These are phyloP conservation scores for Caenorhabditis remanei DNA, from an alignment of 1,140 invertebrate genomes.

Conservation along the genomic window DNA sequence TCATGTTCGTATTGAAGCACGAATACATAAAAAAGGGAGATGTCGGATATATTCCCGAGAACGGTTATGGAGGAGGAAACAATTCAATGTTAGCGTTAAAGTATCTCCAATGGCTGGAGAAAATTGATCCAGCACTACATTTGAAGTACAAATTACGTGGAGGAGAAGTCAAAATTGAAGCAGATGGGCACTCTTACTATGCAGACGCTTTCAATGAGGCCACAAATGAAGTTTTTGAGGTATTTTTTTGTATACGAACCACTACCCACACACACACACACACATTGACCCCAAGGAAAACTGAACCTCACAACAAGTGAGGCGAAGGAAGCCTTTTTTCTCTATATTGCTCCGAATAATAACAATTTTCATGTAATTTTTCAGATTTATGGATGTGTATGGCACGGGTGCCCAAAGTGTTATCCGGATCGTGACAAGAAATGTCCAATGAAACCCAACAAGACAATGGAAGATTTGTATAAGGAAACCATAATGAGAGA, in stretches of 20 bases:
- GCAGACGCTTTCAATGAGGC: not conserved
- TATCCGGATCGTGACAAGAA: not conserved
- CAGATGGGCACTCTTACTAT: not conserved
- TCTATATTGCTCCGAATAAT: not conserved
- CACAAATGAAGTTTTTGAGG: not conserved
- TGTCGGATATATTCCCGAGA: not conserved
- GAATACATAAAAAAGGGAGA: not conserved
- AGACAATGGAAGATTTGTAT: not conserved
- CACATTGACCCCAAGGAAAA: too few species aligned
- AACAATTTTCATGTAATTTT: not conserved
- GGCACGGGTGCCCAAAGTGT: constrained; percentile 1
- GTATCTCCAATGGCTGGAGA: not conserved
- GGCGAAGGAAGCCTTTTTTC: too few species aligned
- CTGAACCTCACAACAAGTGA: too few species aligned
- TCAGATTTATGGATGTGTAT: not conserved
- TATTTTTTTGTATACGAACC: not conserved
- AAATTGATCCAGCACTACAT: not conserved
- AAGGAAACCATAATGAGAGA: not conserved
- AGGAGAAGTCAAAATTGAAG: not conserved
- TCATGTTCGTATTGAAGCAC: not conserved
- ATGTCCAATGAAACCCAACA: not conserved
- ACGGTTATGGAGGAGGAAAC: not conserved
- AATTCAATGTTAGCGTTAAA: not conserved
- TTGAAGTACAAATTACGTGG: not conserved
- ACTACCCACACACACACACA: too few species aligned